Evolutionary conservation across 2,113 vertebrate species (phyloP).

Genomic region (western clawed frog (Xenopus tropicalis)): UCB_Xtro_10.0 CM004446.2:64421501-64422000

Average conservation of each 20-base stretch:
- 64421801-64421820: conserved; percentile 72
- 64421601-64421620: conserved; percentile 50
- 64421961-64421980: too few species aligned
- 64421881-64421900: too few species aligned
- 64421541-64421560: too few species aligned
- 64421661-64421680: conserved; percentile 62
- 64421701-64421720: conserved; percentile 77
- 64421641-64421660: conserved; percentile 67
- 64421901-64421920: too few species aligned
- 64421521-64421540: too few species aligned
- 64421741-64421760: conserved; percentile 65
- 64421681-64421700: conserved; percentile 75
- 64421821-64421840: conserved; percentile 69
- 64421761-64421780: conserved; percentile 65
- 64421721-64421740: conserved; percentile 59
- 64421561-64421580: neutral
- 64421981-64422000: too few species aligned
- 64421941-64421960: too few species aligned
- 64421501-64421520: too few species aligned
- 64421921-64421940: too few species aligned
- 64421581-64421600: conserved; percentile 7
- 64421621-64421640: conserved; percentile 53
- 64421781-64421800: conserved; percentile 74
- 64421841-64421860: conserved; percentile 58
- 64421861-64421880: neutral